Percentiles rank a stretch among this genome's conserved stretches.
These are phyloP conservation scores for Esperia sulphurella DNA, from an alignment of 2,888 invertebrate genomes.

Conservation along the genomic window DNA sequence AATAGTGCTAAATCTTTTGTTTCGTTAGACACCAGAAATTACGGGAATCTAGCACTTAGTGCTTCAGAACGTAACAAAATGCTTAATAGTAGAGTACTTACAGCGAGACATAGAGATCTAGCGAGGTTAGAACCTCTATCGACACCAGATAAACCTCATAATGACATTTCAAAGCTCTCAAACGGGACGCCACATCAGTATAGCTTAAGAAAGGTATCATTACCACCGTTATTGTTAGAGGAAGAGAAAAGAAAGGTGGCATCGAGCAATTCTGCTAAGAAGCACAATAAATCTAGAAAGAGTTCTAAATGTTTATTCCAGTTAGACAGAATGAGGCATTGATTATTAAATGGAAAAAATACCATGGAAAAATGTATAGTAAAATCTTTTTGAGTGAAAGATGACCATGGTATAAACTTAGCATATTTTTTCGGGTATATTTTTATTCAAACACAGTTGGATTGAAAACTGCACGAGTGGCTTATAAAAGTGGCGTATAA, in stretches of 20 bases:
- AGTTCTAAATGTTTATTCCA: conserved; percentile 35
- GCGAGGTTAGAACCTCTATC: conserved; percentile 55
- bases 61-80: conserved; percentile 50
- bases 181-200: conserved; percentile 41
- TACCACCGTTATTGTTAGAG: conserved; percentile 64
- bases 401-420: too few species aligned
- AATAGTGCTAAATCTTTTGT: conserved; percentile 72
- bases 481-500: neutral
- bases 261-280: conserved; percentile 48
- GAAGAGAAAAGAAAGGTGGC: conserved; percentile 59
- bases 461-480: neutral
- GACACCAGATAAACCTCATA: conserved; percentile 51
- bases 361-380: too few species aligned
- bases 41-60: conserved; percentile 42
- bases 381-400: too few species aligned
- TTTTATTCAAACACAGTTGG: neutral
- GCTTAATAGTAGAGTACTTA: conserved; percentile 51
- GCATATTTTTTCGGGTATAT: neutral
- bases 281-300: conserved; percentile 39
- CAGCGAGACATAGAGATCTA: conserved; percentile 58
- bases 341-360: too few species aligned
- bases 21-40: conserved; percentile 61
- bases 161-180: conserved; percentile 34
- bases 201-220: conserved; percentile 62
- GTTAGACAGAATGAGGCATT: conserved; percentile 11